phyloP scores from a whole-genome alignment of 2,113 vertebrate species.

The Theristicus caerulescens region DNA sequence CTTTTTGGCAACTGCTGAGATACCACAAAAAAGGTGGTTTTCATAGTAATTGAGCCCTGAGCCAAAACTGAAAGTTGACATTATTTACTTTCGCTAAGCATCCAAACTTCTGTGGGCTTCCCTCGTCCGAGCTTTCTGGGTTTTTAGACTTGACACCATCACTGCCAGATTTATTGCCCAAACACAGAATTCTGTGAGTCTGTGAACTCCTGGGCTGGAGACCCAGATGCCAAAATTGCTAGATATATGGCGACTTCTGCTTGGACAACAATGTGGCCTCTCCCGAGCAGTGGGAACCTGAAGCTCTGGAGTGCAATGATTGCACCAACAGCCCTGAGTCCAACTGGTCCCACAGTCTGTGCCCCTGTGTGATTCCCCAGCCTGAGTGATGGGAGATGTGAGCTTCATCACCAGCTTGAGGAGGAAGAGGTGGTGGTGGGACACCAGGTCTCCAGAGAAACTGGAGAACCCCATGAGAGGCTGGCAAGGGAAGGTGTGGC shows the following conservation, averaged over 20 bases:
- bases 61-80: not conserved
- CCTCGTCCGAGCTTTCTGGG: rapidly evolving
- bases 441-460: not conserved
- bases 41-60: not conserved
- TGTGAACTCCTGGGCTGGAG: not conserved
- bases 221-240: not conserved
- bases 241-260: not conserved
- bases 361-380: not conserved
- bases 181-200: not conserved
- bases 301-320: not conserved
- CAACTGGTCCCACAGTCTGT: not conserved
- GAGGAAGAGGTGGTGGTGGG: not conserved
- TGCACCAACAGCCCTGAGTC: not conserved
- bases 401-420: not conserved
- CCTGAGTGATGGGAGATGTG: not conserved
- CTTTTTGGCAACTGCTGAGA: not conserved
- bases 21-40: not conserved
- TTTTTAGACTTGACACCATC: not conserved
- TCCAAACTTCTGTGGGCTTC: not conserved
- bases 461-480: not conserved
- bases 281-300: not conserved
- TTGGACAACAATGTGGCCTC: not conserved
- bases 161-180: not conserved
- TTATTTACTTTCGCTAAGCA: not conserved
- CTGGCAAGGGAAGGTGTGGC: not conserved